A percentile compares a stretch with the other conserved stretches of the same genome.
Conservation (phyloP, 2,888 invertebrate genomes). For the Epistrophella euchroma region DNA sequence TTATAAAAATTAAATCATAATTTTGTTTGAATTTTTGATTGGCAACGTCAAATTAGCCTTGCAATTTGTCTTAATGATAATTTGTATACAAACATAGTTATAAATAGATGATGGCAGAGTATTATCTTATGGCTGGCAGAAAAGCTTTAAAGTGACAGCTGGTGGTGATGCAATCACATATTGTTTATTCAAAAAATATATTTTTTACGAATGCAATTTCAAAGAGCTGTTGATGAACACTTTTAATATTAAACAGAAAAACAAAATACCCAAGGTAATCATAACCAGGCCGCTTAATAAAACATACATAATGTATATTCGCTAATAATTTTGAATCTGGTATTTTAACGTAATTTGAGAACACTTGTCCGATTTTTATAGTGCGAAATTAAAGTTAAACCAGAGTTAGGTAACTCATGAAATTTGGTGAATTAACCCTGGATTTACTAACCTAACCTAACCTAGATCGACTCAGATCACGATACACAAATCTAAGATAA, state of each 20-base stretch:
- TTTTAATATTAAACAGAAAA: neutral
- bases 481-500: too few relatives aligned
- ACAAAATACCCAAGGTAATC: neutral
- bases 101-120: neutral
- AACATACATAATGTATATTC: too few relatives aligned
- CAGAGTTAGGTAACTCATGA: too few relatives aligned
- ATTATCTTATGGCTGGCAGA: neutral
- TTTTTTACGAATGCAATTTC: neutral
- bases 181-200: neutral
- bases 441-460: too few relatives aligned
- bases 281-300: too few relatives aligned
- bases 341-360: too few relatives aligned
- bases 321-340: too few relatives aligned
- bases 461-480: too few relatives aligned
- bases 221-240: neutral
- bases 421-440: too few relatives aligned
- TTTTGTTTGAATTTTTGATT: conserved; percentile 44
- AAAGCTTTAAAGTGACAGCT: neutral
- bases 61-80: neutral
- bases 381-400: too few relatives aligned
- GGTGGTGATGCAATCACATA: neutral
- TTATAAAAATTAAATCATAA: neutral
- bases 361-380: too few relatives aligned
- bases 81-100: neutral
- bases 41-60: neutral